Conservation (phyloP, 1,140 invertebrate species). For the Cepaea nemoralis region DNA sequence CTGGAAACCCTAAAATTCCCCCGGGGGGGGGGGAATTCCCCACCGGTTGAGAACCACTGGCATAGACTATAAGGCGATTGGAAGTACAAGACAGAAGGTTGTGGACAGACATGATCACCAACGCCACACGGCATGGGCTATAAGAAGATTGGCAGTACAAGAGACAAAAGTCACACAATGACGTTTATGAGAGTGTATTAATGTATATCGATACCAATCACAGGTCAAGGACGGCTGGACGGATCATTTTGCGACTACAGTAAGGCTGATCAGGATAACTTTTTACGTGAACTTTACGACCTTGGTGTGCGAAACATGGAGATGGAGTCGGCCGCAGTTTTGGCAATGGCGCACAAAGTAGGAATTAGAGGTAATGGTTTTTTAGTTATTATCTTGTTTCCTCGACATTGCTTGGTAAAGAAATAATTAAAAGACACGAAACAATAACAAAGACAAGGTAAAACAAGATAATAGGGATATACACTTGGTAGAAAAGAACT, state of each 20-base stretch:
- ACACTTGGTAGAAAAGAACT: neutral
- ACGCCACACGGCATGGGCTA: too few species aligned
- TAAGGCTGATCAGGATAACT: conserved; percentile 90
- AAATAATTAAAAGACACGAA: too few species aligned
- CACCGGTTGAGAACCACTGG: too few species aligned
- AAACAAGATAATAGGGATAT: neutral
- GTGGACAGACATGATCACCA: too few species aligned
- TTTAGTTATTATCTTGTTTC: neutral
- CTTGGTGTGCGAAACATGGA: conserved; percentile 94
- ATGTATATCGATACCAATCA: too few species aligned
- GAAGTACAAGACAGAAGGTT: too few species aligned
- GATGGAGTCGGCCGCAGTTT: conserved; percentile 95
- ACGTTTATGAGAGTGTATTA: too few species aligned
- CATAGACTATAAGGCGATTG: too few species aligned
- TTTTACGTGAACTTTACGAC: conserved; percentile 82
- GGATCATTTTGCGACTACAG: conserved; percentile 97
- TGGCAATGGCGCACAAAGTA: conserved; percentile 93
- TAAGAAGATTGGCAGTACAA: too few species aligned
- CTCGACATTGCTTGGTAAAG: neutral
- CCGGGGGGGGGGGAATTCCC: too few species aligned
- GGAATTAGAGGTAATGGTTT: conserved; percentile 79
- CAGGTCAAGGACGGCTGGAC: conserved; percentile 88
- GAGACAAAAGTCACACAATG: too few species aligned
- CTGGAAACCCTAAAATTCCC: too few species aligned
- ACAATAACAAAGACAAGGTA: neutral